Conservation (phyloP, 1,140 invertebrate genomes). For the Drosophila grimshawi region DNA sequence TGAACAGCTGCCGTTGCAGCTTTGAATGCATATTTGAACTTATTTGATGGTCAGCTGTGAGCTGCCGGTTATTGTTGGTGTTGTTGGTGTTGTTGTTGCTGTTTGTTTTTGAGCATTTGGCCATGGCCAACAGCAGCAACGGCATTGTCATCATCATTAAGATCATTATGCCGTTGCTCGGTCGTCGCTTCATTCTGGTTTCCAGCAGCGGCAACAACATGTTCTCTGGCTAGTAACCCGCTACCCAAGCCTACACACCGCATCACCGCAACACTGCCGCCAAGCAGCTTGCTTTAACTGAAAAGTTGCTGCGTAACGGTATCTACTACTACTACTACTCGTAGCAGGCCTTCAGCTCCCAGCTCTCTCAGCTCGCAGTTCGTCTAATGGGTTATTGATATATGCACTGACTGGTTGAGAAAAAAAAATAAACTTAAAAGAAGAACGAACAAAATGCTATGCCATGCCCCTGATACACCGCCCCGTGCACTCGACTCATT, state of each 20-base stretch:
- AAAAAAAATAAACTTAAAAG: neutral
- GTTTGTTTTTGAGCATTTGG: constrained; percentile 11
- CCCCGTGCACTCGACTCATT: neutral
- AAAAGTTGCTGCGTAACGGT: constrained; percentile 77
- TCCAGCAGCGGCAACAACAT: constrained; percentile 41
- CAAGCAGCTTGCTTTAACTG: constrained; percentile 6
- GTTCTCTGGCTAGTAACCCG: constrained; percentile 44
- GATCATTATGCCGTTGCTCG: constrained; percentile 41
- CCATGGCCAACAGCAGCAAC: constrained; percentile 8
- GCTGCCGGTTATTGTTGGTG: constrained; percentile 3
- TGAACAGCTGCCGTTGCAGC: constrained; percentile 8
- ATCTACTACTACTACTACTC: constrained; percentile 54
- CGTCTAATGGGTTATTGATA: constrained; percentile 68
- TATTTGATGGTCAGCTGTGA: constrained; percentile 42
- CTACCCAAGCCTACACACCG: constrained; percentile 9
- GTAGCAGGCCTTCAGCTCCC: constrained; percentile 2
- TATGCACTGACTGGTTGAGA: constrained; percentile 33
- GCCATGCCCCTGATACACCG: constrained; percentile 20
- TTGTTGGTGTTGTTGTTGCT: neutral
- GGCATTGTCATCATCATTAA: constrained; percentile 50
- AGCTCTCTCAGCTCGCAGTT: neutral
- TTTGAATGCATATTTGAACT: constrained; percentile 40
- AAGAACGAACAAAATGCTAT: constrained; percentile 15
- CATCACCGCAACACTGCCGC: neutral
- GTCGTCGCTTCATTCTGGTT: constrained; percentile 46